Evolutionary conservation across 2,797 vertebrate genomes (phyloP).

Genomic region (Lepilemur septentrionalis): DNA sequence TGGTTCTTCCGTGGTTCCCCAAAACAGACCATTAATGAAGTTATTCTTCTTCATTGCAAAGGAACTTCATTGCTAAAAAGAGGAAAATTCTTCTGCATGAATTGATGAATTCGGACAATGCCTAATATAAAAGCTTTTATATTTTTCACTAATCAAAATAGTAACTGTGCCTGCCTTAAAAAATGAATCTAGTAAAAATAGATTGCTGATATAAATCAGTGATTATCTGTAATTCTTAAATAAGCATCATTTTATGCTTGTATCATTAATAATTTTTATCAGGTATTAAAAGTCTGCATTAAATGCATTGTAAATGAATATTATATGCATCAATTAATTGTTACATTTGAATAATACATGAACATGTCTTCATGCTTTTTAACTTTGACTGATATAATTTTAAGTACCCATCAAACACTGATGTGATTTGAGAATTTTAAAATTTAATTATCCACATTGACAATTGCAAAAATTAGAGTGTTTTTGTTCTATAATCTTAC

Average conservation of each 20-base stretch:
- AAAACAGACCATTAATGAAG: background rate
- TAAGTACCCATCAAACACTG: conserved; percentile 18
- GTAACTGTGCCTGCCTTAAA: background rate
- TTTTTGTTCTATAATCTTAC: conserved; percentile 81
- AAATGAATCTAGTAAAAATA: conserved; percentile 29
- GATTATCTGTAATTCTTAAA: conserved; percentile 43
- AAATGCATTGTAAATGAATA: conserved; percentile 57
- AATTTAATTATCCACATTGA: conserved; percentile 40
- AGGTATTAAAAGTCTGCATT: conserved; percentile 38
- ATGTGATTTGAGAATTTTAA: conserved; percentile 38
- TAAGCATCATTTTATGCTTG: background rate
- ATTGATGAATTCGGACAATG: background rate
- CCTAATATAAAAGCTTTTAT: background rate
- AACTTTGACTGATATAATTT: conserved; percentile 58
- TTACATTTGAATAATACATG: conserved; percentile 72
- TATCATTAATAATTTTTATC: conserved; percentile 27
- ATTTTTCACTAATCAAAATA: background rate
- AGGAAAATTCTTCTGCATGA: background rate
- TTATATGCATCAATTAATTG: conserved; percentile 59
- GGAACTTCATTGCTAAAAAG: background rate
- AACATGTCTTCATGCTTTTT: conserved; percentile 49
- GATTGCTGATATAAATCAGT: background rate
- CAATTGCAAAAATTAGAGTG: conserved; percentile 57
- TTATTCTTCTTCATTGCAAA: background rate
- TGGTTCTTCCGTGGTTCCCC: background rate